Percentiles rank a stretch among this genome's conserved stretches.
phyloP scores from a whole-genome alignment of 2,888 invertebrate species.

The Lymantria monacha region DNA sequence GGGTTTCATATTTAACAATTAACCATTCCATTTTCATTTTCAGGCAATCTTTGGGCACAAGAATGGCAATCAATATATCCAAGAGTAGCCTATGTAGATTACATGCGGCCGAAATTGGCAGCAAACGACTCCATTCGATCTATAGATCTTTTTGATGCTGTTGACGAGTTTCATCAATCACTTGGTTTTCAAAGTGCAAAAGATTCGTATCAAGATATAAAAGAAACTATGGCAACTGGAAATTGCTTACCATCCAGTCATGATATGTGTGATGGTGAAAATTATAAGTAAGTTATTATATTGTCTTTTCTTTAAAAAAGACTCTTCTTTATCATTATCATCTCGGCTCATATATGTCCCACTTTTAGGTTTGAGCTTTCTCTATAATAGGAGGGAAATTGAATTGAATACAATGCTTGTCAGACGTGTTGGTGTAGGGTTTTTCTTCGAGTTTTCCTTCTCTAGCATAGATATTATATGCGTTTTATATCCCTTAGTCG shows the following conservation, averaged over 20 bases:
- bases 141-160: constrained; percentile 79
- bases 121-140: constrained; percentile 61
- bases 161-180: constrained; percentile 84
- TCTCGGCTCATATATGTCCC: no score
- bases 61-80: constrained; percentile 80
- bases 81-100: constrained; percentile 73
- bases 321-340: no score
- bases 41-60: constrained; percentile 87
- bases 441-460: no score
- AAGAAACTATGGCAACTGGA: constrained; percentile 80
- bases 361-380: no score
- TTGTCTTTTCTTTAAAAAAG: not conserved
- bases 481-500: no score
- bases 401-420: no score
- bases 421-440: no score
- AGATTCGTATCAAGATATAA: constrained; percentile 82
- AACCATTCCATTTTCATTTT: no score
- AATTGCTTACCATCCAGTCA: constrained; percentile 87
- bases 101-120: constrained; percentile 78
- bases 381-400: no score
- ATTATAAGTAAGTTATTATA: constrained; percentile 80
- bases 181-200: constrained; percentile 83
- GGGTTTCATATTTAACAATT: no score
- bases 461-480: no score
- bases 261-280: constrained; percentile 85